phyloP scores from a whole-genome alignment of 2,113 vertebrate genomes.

The Microcebus tavaratra region DNA sequence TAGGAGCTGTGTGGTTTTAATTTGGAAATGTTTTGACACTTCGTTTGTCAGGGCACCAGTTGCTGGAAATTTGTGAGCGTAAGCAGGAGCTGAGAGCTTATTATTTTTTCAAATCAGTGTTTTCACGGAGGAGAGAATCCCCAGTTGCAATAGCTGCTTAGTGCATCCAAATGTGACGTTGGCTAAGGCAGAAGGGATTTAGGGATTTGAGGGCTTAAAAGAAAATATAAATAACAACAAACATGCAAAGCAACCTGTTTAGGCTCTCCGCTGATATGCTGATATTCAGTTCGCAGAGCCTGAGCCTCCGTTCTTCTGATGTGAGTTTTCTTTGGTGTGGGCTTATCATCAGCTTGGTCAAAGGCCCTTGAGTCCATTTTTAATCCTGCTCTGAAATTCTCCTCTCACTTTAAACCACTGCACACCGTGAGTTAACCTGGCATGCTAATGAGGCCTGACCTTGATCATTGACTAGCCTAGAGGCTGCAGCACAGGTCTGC shows the following conservation, averaged over 20 bases:
- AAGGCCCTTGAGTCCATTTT: not conserved
- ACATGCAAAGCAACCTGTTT: slow-evolving; percentile 53
- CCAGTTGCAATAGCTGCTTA: slow-evolving; percentile 57
- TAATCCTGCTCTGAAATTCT: slow-evolving; percentile 16
- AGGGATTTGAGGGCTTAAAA: slow-evolving; percentile 61
- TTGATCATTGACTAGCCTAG: not conserved
- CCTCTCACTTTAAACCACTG: not conserved
- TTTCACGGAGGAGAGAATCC: slow-evolving; percentile 67
- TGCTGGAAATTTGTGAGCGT: slow-evolving; percentile 65
- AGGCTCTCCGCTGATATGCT: not conserved
- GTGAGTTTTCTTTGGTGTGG: slow-evolving; percentile 4
- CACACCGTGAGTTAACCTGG: not conserved
- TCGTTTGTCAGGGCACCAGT: slow-evolving; percentile 74
- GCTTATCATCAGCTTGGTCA: not conserved
- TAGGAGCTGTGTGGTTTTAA: slow-evolving; percentile 66
- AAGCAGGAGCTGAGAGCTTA: slow-evolving; percentile 60
- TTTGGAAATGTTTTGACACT: slow-evolving; percentile 81
- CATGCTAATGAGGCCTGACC: not conserved
- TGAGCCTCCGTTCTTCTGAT: not conserved
- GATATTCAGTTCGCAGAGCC: not conserved
- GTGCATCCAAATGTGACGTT: slow-evolving; percentile 55
- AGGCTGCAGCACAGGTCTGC: not conserved
- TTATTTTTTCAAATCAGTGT: slow-evolving; percentile 64
- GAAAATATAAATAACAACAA: slow-evolving; percentile 67
- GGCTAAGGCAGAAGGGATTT: slow-evolving; percentile 59